These are phyloP conservation scores for Xanthia icteritia DNA, from an alignment of 2,888 invertebrate species.

Conservation along the genomic window DNA sequence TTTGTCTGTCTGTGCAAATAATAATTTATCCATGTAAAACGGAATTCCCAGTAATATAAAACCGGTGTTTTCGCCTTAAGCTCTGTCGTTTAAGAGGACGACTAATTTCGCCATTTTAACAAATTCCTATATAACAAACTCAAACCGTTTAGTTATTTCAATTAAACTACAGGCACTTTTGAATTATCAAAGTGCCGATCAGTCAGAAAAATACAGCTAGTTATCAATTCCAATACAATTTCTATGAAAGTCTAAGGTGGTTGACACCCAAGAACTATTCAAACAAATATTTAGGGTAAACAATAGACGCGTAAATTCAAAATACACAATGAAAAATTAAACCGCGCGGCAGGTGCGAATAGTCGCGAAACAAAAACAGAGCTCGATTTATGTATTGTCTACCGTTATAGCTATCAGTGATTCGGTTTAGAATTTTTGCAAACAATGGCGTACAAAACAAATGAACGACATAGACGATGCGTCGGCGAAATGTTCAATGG, in stretches of 20 bases:
- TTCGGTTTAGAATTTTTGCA: slow-evolving; percentile 73
- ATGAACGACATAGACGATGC: slow-evolving; percentile 65
- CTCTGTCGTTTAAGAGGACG: background rate
- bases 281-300: slow-evolving; percentile 47
- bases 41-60: slow-evolving; percentile 2
- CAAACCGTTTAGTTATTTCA: background rate
- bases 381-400: slow-evolving; percentile 71
- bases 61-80: slow-evolving; percentile 11
- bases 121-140: no score
- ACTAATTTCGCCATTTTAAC: slow-evolving; percentile 13
- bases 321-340: slow-evolving; percentile 69
- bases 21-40: slow-evolving; percentile 38
- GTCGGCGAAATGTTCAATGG: slow-evolving; percentile 64
- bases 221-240: background rate
- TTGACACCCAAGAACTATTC: slow-evolving; percentile 43
- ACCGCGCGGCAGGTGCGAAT: slow-evolving; percentile 71
- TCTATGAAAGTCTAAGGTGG: background rate
- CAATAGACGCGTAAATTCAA: slow-evolving; percentile 54
- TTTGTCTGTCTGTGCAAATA: slow-evolving; percentile 35
- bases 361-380: slow-evolving; percentile 70
- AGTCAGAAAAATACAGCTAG: background rate
- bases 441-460: slow-evolving; percentile 70
- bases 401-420: slow-evolving; percentile 68
- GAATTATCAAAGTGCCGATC: background rate
- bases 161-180: background rate